phyloP scores from a whole-genome alignment of 2,888 invertebrate genomes.

The Lissocephala sabroskyi region DNA sequence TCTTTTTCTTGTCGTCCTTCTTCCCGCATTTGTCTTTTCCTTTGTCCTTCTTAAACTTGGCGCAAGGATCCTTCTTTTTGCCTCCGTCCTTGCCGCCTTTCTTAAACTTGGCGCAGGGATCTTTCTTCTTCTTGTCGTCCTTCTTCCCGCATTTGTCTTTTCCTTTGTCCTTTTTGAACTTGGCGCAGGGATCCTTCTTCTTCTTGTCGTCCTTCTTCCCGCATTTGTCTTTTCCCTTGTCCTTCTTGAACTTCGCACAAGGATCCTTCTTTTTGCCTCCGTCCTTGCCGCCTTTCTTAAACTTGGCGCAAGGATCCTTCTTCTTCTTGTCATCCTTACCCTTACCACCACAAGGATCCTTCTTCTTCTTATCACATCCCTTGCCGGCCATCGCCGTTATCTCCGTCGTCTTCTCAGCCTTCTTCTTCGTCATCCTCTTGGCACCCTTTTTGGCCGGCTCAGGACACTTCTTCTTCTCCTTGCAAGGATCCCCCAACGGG shows the following conservation, averaged over 20 bases:
- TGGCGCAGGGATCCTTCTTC: slow-evolving; percentile 4
- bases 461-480: slow-evolving; percentile 14
- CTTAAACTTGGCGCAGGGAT: slow-evolving; percentile 3
- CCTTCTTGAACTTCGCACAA: slow-evolving; percentile 7
- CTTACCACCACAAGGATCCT: slow-evolving; percentile 4
- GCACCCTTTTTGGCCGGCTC: slow-evolving; percentile 19
- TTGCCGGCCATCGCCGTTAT: slow-evolving; percentile 8
- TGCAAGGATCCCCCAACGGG: slow-evolving; percentile 40
- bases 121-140: slow-evolving; percentile 1
- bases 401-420: slow-evolving; percentile 1
- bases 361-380: slow-evolving; percentile 5
- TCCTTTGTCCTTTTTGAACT: not conserved
- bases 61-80: slow-evolving; percentile 21
- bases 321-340: slow-evolving; percentile 9
- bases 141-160: slow-evolving; percentile 2
- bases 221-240: not conserved
- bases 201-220: slow-evolving; percentile 4
- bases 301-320: slow-evolving; percentile 22
- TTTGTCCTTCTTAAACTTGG: slow-evolving; percentile 18
- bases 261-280: slow-evolving; percentile 12
- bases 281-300: slow-evolving; percentile 14
- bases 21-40: slow-evolving; percentile 4
- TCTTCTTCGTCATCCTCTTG: not conserved
- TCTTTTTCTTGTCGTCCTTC: not conserved
- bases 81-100: not conserved